Evolutionary conservation across 2,797 vertebrate species (phyloP), one percentile per base, ranked within the genome.

Genomic region (Coracias cyanogaster): DNA sequence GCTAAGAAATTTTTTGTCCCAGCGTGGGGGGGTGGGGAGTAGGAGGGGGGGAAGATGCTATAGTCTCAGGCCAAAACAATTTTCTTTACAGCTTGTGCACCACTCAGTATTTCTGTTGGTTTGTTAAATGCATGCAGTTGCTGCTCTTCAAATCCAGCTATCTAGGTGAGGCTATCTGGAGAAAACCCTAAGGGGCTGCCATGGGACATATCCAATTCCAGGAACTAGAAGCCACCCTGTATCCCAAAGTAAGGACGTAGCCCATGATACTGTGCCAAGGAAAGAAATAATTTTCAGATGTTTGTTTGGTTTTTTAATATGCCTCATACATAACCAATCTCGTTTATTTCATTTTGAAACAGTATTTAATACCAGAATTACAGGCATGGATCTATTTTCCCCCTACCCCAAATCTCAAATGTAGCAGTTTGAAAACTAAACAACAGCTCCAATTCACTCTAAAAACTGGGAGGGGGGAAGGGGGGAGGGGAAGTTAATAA

Each of bases 81-180:
- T 82, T 82, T 85, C 41, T 64, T 78, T 46, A 82, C 21, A 61
- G 65, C 39, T 93, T 90, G 77, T 70, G 57, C 70, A 97, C n/a
- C 57, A 82, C 60, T 89, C 83, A 83, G 69, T 93, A 64, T 96
- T 95, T 93, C 64, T 91, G 35, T 81, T 82, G 80, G 18, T 94
- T 88, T 95, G 43, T 96, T 89, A 96, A 94, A 94, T 2, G 18
- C 48, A n/a, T 33, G 37, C 45, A 80, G 45, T 57, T 70, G n/a
- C 87, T 96, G 83, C 82, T 96, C 43, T 89, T 96, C 69, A 87
- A 89, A 95, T 83, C 48, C 70, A 95, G 72, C 39, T 48, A 73
- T 87, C 54, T 77, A 78, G 81, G 33, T 82, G 14, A 84, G 22
- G 15, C n/a, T 86, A 6, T 37, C 18, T 77, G 28, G 66, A 84